Percentiles rank a stretch among this genome's conserved stretches.
phyloP scores from a whole-genome alignment of 2,888 invertebrate species.

The Mimachlamys varia region DNA sequence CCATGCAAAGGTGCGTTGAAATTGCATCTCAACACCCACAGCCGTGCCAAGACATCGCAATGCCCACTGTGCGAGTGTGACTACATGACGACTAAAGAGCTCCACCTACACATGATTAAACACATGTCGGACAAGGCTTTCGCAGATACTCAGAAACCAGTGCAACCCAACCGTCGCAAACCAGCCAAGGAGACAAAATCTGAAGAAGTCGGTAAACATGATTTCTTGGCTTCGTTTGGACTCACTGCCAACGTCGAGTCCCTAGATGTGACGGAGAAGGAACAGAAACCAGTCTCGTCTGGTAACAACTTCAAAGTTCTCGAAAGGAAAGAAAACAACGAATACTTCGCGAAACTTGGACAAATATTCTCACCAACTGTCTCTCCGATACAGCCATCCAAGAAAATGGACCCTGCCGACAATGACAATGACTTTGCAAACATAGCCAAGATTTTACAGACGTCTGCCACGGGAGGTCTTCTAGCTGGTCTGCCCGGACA shows the following conservation, averaged over 20 bases:
- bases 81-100: slow-evolving; percentile 83
- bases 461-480: slow-evolving; percentile 56
- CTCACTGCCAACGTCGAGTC: slow-evolving; percentile 81
- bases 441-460: slow-evolving; percentile 63
- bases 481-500: slow-evolving; percentile 29
- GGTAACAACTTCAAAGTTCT: slow-evolving; percentile 52
- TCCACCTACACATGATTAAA: slow-evolving; percentile 75
- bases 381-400: slow-evolving; percentile 55
- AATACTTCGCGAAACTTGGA: slow-evolving; percentile 70
- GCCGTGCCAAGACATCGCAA: slow-evolving; percentile 69
- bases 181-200: slow-evolving; percentile 53
- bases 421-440: slow-evolving; percentile 50
- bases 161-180: slow-evolving; percentile 79
- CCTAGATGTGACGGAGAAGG: slow-evolving; percentile 40
- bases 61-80: slow-evolving; percentile 84
- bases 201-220: slow-evolving; percentile 83
- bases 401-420: slow-evolving; percentile 42
- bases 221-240: slow-evolving; percentile 92
- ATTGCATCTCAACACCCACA: slow-evolving; percentile 76
- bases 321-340: slow-evolving; percentile 66
- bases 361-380: slow-evolving; percentile 60
- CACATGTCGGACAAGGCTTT: slow-evolving; percentile 73
- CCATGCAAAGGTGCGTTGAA: slow-evolving; percentile 78
- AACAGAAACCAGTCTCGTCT: slow-evolving; percentile 43
- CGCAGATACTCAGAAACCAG: slow-evolving; percentile 74